A percentile compares a stretch with the other conserved stretches of the same genome.
Evolutionary conservation across 2,888 invertebrate species (phyloP).

Genomic region (Leptopilina drosophilae): DNA sequence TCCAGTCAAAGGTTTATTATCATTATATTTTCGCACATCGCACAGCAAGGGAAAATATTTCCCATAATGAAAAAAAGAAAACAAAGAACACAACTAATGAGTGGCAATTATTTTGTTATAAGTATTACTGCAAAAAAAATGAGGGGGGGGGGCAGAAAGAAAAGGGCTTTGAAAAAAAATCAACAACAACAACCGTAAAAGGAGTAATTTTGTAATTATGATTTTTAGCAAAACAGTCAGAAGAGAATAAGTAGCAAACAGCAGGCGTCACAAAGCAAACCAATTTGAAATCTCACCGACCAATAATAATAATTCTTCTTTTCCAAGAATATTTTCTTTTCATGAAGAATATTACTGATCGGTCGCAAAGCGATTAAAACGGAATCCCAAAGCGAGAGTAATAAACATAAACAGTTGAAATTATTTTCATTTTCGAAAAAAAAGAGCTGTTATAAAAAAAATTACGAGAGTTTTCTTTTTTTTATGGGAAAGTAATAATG

Average conservation of each 20-base stretch:
- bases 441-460: too few species aligned
- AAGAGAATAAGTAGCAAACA: background rate
- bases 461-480: too few species aligned
- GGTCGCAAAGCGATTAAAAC: background rate
- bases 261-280: conserved; percentile 10
- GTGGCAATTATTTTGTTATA: background rate
- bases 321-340: conserved; percentile 17
- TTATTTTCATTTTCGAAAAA: background rate
- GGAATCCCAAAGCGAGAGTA: background rate
- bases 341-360: background rate
- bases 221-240: background rate
- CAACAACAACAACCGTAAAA: background rate
- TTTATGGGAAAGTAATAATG: conserved; percentile 1
- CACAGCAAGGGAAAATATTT: background rate
- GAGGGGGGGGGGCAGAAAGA: too few species aligned
- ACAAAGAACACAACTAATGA: background rate
- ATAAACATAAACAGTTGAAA: too few species aligned
- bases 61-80: conserved; percentile 3
- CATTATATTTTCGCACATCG: background rate
- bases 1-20: too few species aligned
- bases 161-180: too few species aligned
- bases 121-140: background rate
- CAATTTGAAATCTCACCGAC: conserved; percentile 4
- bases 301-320: background rate
- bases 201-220: conserved; percentile 4